A percentile compares a stretch with the other conserved stretches of the same genome.
Evolutionary conservation across 2,888 invertebrate species (phyloP).

Genomic region (Drepana falcataria): DNA sequence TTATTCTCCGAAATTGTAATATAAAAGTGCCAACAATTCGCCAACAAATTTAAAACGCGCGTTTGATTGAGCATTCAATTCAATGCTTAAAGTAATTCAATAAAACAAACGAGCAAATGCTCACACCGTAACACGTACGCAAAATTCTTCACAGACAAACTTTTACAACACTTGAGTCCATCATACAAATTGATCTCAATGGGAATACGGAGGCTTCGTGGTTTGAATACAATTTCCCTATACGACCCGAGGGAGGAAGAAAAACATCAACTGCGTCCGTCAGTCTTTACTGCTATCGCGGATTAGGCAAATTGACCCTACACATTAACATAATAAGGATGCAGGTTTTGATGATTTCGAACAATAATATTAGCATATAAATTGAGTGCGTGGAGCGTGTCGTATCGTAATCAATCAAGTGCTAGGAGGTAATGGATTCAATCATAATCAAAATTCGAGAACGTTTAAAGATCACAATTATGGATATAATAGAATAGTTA

Average conservation of each 20-base stretch:
- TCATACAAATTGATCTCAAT: slow-evolving; percentile 12
- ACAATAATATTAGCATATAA: slow-evolving; percentile 55
- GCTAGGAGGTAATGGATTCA: slow-evolving; percentile 4
- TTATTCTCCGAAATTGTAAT: too few species aligned
- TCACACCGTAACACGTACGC: neutral
- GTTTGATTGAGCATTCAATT: neutral
- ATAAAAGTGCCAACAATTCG: too few species aligned
- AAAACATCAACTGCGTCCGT: slow-evolving; percentile 37
- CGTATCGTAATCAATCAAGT: slow-evolving; percentile 50
- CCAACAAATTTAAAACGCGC: too few species aligned
- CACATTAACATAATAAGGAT: slow-evolving; percentile 62
- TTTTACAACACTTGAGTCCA: neutral
- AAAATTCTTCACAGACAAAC: neutral
- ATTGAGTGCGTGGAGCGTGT: slow-evolving; percentile 47
- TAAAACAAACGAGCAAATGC: neutral
- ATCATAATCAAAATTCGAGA: neutral
- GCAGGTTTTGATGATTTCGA: slow-evolving; percentile 35
- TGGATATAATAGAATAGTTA: too few species aligned
- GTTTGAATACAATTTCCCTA: slow-evolving; percentile 14
- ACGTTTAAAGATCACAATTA: too few species aligned
- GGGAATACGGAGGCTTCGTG: slow-evolving; percentile 5
- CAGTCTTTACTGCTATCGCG: slow-evolving; percentile 17
- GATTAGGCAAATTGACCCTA: slow-evolving; percentile 52
- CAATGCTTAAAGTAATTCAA: neutral
- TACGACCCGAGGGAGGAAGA: slow-evolving; percentile 20